Base-by-base conservation (phyloP, 1,140 invertebrate species). In the Drosophila varians region DNA sequence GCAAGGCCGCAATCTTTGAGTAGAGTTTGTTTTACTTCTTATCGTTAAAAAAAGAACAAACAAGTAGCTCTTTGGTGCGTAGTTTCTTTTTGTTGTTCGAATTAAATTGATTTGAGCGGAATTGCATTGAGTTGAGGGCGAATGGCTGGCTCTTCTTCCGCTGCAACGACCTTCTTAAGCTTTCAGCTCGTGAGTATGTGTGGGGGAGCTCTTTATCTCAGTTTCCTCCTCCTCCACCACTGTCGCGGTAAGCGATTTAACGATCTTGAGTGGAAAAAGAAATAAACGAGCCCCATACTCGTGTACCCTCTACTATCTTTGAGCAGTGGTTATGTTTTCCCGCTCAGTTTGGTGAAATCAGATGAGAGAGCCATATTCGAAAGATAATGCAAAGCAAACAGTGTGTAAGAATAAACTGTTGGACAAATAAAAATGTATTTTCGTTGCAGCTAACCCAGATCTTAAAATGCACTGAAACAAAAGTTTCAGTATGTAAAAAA, bases 1-100 rank as follows among this genome's bases (percentile, higher is more conserved):
- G 28, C 45, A 53, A 18, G 34, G 28, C 31, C 66, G 26, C 51
- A 57, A 68, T 80, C 77, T 78, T 47, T 19, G 57, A 58, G 40
- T 56, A 69, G 34, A 62, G 80, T 79, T 84, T 79, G 53, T 62
- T 79, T 76, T 69, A 69, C 70, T 79, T 84, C n/a, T n/a, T n/a
- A 79, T 84, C 80, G 62, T 56, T n/a, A 11, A 46, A 55, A 54
- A 48, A 11, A 62, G 12, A 54, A 54, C 21, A 52, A 64, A 65
- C 45, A 61, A 71, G 38, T 55, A 78, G 57, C 71, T 75, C 58
- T 75, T 45, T 34, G 26, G 40, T 34, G 53, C 28, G 25, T 54
- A 49, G 55, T 36, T 52, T 46, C 18, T 12, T 16, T 47, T 19
- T 31, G 26, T 28, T 9, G 7, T 28, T 28, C 26, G 43, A 46